Conservation (phyloP, 2,113 vertebrate genomes). For the Platysternon megacephalum region DNA sequence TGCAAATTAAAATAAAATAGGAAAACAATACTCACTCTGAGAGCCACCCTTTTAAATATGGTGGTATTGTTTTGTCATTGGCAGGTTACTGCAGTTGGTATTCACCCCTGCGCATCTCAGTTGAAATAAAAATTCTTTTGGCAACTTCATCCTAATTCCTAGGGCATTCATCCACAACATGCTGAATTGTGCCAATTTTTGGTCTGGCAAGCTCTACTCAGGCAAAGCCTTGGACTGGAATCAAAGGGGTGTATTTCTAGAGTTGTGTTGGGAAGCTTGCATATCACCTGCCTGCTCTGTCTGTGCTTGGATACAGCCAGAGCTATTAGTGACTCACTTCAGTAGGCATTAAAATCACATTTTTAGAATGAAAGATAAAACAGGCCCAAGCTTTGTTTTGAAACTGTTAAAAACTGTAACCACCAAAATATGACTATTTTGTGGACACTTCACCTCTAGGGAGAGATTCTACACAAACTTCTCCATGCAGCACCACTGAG, state of each 20-base stretch:
- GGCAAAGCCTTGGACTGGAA: not conserved
- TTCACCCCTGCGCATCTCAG: slow-evolving; percentile 29
- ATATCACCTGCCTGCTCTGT: slow-evolving; percentile 7
- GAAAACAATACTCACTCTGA: not conserved
- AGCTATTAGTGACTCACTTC: not conserved
- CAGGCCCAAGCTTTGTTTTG: not conserved
- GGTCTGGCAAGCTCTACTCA: not conserved
- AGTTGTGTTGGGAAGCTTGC: not conserved
- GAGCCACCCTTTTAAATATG: not conserved
- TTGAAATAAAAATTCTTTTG: slow-evolving; percentile 43
- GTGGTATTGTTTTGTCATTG: not conserved
- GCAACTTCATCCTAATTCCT: slow-evolving; percentile 11
- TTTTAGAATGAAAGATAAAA: slow-evolving; percentile 15
- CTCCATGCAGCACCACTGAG: not conserved
- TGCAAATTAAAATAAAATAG: not conserved
- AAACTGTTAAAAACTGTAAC: not conserved
- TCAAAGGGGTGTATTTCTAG: not conserved
- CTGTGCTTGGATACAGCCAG: not conserved
- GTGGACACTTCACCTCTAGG: slow-evolving; percentile 26
- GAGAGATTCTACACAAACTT: not conserved
- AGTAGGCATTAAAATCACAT: not conserved
- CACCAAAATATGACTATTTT: not conserved
- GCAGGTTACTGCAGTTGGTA: slow-evolving; percentile 17
- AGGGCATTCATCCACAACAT: not conserved
- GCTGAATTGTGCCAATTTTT: not conserved